Conservation (phyloP, 2,797 vertebrate species). For the Anniella stebbinsi region DNA sequence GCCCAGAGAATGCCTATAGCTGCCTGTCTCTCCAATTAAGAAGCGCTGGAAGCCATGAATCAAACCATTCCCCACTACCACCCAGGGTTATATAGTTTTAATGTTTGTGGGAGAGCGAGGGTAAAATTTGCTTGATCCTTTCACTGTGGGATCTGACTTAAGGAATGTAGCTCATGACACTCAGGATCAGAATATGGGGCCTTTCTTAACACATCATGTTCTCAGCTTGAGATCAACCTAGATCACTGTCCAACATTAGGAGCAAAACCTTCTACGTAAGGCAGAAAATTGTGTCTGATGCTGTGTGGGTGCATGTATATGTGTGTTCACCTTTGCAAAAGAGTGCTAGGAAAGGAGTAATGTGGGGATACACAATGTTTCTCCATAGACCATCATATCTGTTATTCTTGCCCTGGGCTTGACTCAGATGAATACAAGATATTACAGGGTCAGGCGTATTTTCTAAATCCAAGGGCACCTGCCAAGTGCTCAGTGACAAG, state of each 20-base stretch:
- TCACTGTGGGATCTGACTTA: background rate
- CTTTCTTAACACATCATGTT: background rate
- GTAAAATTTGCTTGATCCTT: background rate
- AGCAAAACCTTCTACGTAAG: no score
- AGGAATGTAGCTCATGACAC: no score
- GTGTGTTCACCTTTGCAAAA: background rate
- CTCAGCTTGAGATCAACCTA: no score
- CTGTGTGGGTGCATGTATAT: background rate
- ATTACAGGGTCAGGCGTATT: no score
- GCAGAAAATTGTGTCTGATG: no score
- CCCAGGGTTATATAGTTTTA: background rate
- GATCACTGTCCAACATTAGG: no score
- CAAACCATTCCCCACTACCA: background rate
- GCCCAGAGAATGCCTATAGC: no score
- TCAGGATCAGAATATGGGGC: no score
- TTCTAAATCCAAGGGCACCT: no score
- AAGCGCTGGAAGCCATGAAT: background rate
- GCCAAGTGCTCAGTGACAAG: no score
- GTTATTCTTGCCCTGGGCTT: background rate
- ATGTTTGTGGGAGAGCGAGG: background rate
- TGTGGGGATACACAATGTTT: background rate
- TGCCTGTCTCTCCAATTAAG: background rate
- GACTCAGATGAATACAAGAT: background rate
- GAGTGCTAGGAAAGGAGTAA: background rate
- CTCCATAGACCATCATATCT: background rate